Base-by-base conservation (phyloP, 2,888 invertebrate species). In the Synanthedon vespiformis region DNA sequence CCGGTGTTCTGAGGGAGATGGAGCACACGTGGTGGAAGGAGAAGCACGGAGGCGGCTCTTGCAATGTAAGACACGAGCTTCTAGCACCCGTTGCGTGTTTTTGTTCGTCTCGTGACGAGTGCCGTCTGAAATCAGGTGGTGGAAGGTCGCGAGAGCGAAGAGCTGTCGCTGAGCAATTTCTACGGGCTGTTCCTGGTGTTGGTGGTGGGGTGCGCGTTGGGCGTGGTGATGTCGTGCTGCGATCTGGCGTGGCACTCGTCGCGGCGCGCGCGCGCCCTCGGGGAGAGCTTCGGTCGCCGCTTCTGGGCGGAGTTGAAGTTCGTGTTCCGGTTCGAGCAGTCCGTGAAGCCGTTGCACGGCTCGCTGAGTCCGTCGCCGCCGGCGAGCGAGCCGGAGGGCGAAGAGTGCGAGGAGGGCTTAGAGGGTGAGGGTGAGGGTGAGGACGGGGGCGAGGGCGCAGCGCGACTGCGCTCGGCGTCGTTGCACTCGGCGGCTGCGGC, bases 1-100 rank as follows among this genome's bases (percentile, higher is more conserved):
- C 90, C 53, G 96, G 96, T 18, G 88, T 89, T 57, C 88, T 97
- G 55, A 91, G 91, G 16, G 88, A 89, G 61, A 89, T 97, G 82
- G 95, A 95, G 80, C 91, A 92, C 54, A 93, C 92, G 70, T 97
- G 97, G 97, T 97, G 97, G 97, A 92, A 93, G 70, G 93, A 95
- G 77, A 92, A 92, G 77, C 88, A 93, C 58, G 94, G 92, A 13
- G 93, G 93, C 41, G 92, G 92, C 53, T 90, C 91, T 47, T 93
- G 93, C 72, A 84, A 89, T 77, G 93, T 92, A 79, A 16, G 44
- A 34, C 1, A 44, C 44, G 14, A 13, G 16, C 16, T 16, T 16
- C 16, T 1, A 16, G 4, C 12, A 12, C 8, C 44, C 6, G 2
- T 44, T 44, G 13, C 11, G 11, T 13, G n/a, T 44, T 14, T 44